Percentiles rank a stretch among this genome's conserved stretches.
Conservation (phyloP, 2,797 vertebrate species). For the Acrossocheilus fasciatus region DNA sequence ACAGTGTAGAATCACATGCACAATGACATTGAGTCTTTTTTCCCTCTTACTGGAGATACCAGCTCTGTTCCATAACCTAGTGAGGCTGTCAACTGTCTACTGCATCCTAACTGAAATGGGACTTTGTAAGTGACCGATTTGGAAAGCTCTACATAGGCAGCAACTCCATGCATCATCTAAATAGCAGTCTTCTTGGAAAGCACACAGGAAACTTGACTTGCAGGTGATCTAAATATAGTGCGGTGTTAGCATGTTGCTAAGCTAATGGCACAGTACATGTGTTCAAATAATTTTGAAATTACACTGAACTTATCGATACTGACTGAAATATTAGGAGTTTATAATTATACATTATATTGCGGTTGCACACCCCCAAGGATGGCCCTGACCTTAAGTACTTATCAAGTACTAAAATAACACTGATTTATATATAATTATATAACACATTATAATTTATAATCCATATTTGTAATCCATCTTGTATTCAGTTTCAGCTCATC, state of each 20-base stretch:
- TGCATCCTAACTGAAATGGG: conserved; percentile 21
- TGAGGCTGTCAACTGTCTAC: conserved; percentile 15
- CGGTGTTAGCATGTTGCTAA: not conserved
- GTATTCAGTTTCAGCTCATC: not conserved
- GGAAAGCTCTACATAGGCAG: conserved; percentile 2
- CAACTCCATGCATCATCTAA: conserved; percentile 13
- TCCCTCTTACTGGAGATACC: conserved; percentile 28
- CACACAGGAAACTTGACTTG: not conserved
- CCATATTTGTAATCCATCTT: not conserved
- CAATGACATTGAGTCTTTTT: conserved; percentile 43
- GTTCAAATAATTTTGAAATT: not conserved
- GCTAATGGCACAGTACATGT: not conserved
- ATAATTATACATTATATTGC: not conserved
- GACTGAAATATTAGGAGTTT: not conserved
- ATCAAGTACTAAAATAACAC: no score
- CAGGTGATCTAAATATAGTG: not conserved
- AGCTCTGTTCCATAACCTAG: conserved; percentile 16
- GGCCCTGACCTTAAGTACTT: not conserved
- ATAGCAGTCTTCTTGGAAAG: not conserved
- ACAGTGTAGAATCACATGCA: conserved; percentile 33
- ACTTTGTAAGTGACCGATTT: conserved; percentile 30
- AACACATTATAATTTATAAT: not conserved
- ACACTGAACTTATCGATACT: not conserved
- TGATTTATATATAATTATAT: not conserved
- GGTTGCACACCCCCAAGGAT: no score